Conservation (phyloP, 2,797 vertebrate species). For the Chloroceryle amazona region DNA sequence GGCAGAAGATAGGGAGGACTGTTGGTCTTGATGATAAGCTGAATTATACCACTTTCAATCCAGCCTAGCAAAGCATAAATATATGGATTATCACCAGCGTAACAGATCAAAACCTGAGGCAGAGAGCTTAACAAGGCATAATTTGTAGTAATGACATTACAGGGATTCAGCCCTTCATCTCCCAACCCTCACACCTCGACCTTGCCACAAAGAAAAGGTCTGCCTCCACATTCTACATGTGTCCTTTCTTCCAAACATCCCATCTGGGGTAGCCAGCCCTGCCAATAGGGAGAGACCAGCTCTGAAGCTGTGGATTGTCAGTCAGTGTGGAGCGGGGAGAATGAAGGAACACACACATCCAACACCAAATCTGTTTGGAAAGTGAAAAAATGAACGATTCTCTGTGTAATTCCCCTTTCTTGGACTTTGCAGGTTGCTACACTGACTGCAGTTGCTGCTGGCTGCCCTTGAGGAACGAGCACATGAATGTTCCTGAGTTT, state of each 20-base stretch:
- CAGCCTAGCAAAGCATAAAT: background rate
- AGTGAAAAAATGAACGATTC: background rate
- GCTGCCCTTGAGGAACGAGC: background rate
- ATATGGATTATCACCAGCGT: background rate
- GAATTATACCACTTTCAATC: background rate
- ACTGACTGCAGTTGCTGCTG: background rate
- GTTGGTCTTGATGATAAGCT: background rate
- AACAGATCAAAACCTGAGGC: background rate
- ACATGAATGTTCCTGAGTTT: background rate
- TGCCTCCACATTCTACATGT: background rate
- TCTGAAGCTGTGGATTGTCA: background rate
- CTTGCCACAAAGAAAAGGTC: background rate
- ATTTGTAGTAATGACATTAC: slow-evolving; percentile 16
- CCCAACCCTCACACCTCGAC: background rate
- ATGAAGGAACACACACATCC: background rate
- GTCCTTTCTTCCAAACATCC: background rate
- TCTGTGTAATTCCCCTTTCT: background rate
- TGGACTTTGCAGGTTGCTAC: background rate
- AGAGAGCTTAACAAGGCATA: background rate
- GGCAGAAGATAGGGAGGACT: background rate
- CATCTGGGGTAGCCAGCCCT: background rate
- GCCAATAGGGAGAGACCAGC: background rate
- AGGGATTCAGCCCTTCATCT: background rate
- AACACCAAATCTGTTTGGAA: background rate
- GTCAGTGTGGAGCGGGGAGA: background rate